A percentile compares a stretch with the other conserved stretches of the same genome.
phyloP scores from a whole-genome alignment of 1,140 invertebrate species.

The Apis laboriosa region DNA sequence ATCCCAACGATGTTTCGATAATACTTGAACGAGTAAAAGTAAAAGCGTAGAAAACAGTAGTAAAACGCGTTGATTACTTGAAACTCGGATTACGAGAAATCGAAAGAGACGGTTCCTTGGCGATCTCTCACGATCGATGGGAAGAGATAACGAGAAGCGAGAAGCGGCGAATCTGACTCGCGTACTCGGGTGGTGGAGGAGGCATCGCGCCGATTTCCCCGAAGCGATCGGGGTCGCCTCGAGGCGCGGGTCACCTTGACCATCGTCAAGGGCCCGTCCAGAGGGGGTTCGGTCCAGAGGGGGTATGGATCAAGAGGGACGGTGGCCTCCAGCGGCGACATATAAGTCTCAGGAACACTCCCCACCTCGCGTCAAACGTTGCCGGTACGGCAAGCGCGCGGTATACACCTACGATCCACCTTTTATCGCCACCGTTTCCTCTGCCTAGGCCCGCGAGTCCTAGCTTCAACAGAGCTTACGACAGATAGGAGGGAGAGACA shows the following conservation, averaged over 20 bases:
- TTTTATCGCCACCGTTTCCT: slow-evolving; percentile 31
- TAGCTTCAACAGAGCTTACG: neutral
- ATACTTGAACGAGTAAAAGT: too few species aligned
- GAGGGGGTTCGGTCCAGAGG: slow-evolving; percentile 37
- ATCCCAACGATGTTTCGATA: too few species aligned
- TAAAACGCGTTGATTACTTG: too few species aligned
- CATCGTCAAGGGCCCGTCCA: slow-evolving; percentile 56
- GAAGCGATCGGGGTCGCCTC: slow-evolving; percentile 34
- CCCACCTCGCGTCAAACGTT: slow-evolving; percentile 72
- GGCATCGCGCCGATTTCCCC: slow-evolving; percentile 2
- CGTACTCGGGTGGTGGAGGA: neutral
- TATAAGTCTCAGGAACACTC: slow-evolving; percentile 72
- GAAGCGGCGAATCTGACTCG: neutral
- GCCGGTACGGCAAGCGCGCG: slow-evolving; percentile 59
- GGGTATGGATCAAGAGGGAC: slow-evolving; percentile 43
- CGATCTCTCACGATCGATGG: too few species aligned
- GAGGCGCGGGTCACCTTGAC: slow-evolving; percentile 70
- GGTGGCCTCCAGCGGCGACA: slow-evolving; percentile 72
- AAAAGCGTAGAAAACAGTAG: too few species aligned
- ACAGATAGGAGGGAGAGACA: neutral
- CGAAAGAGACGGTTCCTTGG: too few species aligned
- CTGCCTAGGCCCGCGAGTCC: neutral
- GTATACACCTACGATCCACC: slow-evolving; percentile 51
- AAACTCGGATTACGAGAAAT: too few species aligned
- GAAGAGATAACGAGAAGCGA: neutral